A percentile compares a stretch with the other conserved stretches of the same genome.
phyloP scores from a whole-genome alignment of 1,140 invertebrate species.

The Zeugodacus cucurbitae region DNA sequence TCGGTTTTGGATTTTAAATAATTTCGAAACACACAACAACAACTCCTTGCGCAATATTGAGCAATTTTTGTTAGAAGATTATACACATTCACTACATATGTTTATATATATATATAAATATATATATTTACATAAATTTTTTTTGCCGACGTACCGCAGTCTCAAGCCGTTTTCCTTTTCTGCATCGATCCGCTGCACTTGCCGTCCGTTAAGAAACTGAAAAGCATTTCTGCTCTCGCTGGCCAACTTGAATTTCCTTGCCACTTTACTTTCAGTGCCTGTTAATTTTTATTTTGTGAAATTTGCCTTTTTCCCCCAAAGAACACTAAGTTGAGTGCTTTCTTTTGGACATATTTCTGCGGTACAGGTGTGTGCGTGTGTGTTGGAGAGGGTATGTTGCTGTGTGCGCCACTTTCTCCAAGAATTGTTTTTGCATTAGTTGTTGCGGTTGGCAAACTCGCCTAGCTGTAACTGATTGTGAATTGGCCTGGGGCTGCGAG shows the following conservation, averaged over 20 bases:
- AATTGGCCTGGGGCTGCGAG: not conserved
- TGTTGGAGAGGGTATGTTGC: not conserved
- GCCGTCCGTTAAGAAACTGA: conserved; percentile 63
- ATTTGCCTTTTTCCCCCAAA: conserved; percentile 54
- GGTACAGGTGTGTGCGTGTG: not conserved
- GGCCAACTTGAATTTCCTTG: conserved; percentile 41
- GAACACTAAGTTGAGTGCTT: conserved; percentile 41
- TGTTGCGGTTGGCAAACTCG: not conserved
- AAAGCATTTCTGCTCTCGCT: conserved; percentile 32
- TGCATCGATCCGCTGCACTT: conserved; percentile 62
- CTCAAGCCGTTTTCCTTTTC: conserved; percentile 24
- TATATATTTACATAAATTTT: not conserved
- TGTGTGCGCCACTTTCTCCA: conserved; percentile 39
- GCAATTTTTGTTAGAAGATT: not conserved
- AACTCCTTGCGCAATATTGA: not conserved
- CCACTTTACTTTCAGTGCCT: conserved; percentile 8
- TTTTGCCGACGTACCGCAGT: not conserved
- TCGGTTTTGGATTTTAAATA: not conserved
- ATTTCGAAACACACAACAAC: not conserved
- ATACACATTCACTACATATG: not conserved
- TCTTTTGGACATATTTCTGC: not conserved
- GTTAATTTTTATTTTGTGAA: conserved; percentile 19
- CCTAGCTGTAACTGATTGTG: not conserved
- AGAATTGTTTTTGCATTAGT: conserved; percentile 13
- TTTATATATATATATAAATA: not conserved